Evolutionary conservation across 2,797 vertebrate genomes (phyloP), one percentile per base, ranked within the genome.

Genomic region (Diceros bicornis): DNA sequence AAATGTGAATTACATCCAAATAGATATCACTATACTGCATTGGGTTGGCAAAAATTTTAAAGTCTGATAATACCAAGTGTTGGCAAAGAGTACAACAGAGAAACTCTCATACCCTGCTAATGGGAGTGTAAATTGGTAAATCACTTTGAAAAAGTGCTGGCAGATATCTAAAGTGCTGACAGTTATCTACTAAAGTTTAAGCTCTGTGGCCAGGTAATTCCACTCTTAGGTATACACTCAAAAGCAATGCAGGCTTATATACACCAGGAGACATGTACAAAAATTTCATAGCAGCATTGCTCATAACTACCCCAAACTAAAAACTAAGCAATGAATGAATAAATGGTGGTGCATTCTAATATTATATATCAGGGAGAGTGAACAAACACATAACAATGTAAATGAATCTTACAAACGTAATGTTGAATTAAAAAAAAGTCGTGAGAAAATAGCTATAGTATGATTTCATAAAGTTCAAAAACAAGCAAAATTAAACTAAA

Each of bases 381-480:
- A 94, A 64, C 20, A 29, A 69, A 85, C 13, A 37, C 17, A 16
- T 66, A 72, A 62, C 27, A 95, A 57, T 11, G 29, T 71, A 89
- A 81, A 66, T 78, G 41, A 79, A 59, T 69, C 52, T 77, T 68
- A 47, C 34, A 55, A 66, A 59, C 21, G 55, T 37, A 87, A 29
- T 4, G 21, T 4, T 20, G 34, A 41, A 41, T 41, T 41, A 41
- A 41, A 41, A 41, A 41, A 41, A 41, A 41, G 41, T 41, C 41
- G 41, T 41, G 41, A 41, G 41, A 41, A 41, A 86, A 34, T 68
- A 88, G 12, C 27, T 77, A 44, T 7, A 44, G 23, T 41, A 69
- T 68, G 41, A 87, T 69, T 88, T 96, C 59, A 91, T 29, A 59
- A 77, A 59, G 14, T 69, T 91, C 20, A 61, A 79, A 95, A 79